A percentile compares a stretch with the other conserved stretches of the same genome.
phyloP scores from a whole-genome alignment of 2,888 invertebrate species.

The Tipula lateralis region DNA sequence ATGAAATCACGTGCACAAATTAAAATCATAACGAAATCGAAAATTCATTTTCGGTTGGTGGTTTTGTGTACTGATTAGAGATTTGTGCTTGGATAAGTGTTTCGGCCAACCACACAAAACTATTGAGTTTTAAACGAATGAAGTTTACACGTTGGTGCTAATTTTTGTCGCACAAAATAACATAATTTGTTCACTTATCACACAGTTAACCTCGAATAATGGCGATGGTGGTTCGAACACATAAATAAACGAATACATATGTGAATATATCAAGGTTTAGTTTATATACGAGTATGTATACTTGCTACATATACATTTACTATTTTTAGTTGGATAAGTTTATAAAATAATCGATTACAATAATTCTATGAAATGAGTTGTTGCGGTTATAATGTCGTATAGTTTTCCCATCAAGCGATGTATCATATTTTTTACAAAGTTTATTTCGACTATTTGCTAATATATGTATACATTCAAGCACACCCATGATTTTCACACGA shows the following conservation, averaged over 20 bases:
- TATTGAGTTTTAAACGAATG: neutral
- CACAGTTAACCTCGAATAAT: neutral
- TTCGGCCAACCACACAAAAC: neutral
- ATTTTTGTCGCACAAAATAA: neutral
- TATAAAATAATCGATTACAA: neutral
- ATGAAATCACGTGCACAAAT: neutral
- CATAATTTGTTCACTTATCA: neutral
- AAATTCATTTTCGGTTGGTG: neutral
- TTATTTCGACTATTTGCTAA: too few species aligned
- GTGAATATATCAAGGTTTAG: neutral
- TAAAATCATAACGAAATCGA: neutral
- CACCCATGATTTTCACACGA: too few species aligned
- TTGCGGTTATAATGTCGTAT: neutral
- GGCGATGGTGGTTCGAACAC: neutral
- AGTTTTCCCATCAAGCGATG: too few species aligned
- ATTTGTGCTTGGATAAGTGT: too few species aligned
- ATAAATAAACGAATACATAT: neutral
- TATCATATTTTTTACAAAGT: too few species aligned
- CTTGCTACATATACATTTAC: too few species aligned
- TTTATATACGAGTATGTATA: too few species aligned
- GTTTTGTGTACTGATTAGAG: neutral
- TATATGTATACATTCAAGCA: too few species aligned
- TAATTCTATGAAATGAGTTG: neutral
- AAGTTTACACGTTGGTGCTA: neutral
- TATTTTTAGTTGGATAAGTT: neutral